Conservation (phyloP, 2,797 vertebrate genomes). For the Sebastes glaucus region DNA sequence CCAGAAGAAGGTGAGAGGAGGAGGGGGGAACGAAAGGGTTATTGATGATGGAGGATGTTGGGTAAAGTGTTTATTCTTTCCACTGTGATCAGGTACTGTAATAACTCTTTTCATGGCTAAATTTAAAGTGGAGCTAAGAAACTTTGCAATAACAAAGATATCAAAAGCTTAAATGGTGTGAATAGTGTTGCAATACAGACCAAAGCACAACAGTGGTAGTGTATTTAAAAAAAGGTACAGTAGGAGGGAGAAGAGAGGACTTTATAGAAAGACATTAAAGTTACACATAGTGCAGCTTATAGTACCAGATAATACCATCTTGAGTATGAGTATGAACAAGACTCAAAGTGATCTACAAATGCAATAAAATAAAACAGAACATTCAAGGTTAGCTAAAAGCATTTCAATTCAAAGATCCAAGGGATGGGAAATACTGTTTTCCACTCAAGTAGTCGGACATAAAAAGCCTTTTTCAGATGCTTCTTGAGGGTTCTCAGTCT, state of each 20-base stretch:
- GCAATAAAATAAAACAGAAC: neutral
- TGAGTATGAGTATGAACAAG: neutral
- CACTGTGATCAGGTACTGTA: neutral
- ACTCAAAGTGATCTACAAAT: neutral
- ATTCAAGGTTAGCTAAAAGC: neutral
- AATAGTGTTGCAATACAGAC: neutral
- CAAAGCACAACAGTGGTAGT: neutral
- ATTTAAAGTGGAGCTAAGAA: neutral
- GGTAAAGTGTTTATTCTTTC: neutral
- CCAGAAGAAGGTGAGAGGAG: slow-evolving; percentile 86
- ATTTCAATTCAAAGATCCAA: neutral
- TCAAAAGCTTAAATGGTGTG: neutral
- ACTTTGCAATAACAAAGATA: neutral
- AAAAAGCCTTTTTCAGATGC: neutral
- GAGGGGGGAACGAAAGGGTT: neutral
- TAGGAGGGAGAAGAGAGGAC: neutral
- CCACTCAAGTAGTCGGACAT: neutral
- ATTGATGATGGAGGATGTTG: neutral
- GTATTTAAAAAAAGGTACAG: neutral
- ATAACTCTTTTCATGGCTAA: neutral
- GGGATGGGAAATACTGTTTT: neutral
- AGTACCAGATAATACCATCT: neutral
- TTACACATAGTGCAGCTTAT: neutral
- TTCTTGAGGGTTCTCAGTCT: neutral
- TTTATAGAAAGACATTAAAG: neutral